Percentiles rank a stretch among this genome's conserved stretches.
Evolutionary conservation across 2,888 invertebrate species (phyloP).

Genomic region (Proisotoma minuta): DNA sequence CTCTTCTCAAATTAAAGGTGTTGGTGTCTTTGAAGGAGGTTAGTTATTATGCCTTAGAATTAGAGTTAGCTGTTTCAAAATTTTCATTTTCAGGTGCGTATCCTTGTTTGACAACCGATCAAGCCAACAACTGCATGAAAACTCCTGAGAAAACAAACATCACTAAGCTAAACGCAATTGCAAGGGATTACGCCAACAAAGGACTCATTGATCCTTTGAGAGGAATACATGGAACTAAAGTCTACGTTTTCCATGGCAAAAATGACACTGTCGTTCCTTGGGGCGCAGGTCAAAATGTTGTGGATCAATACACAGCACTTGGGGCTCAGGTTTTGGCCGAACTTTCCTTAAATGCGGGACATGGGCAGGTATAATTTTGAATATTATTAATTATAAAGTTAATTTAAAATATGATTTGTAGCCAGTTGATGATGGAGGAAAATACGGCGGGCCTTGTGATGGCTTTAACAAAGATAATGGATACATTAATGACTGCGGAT

Average conservation of each 20-base stretch:
- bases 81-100: background rate
- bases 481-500: slow-evolving; percentile 10
- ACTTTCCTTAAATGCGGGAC: background rate
- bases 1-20: too few species aligned
- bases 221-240: background rate
- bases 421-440: slow-evolving; percentile 10
- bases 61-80: too few species aligned
- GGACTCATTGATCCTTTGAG: background rate
- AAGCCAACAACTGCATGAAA: background rate
- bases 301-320: background rate
- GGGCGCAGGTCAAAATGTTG: background rate
- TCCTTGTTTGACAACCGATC: background rate
- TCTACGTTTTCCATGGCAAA: background rate
- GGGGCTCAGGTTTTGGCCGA: background rate
- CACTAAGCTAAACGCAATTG: background rate
- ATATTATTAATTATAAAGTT: background rate
- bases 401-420: background rate
- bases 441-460: slow-evolving; percentile 5
- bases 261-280: background rate
- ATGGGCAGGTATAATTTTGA: background rate
- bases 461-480: background rate
- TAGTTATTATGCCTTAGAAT: too few species aligned
- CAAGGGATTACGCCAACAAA: background rate
- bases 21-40: too few species aligned
- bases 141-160: background rate